Conservation (phyloP, 2,113 vertebrate genomes). For the Cromileptes altivelis region DNA sequence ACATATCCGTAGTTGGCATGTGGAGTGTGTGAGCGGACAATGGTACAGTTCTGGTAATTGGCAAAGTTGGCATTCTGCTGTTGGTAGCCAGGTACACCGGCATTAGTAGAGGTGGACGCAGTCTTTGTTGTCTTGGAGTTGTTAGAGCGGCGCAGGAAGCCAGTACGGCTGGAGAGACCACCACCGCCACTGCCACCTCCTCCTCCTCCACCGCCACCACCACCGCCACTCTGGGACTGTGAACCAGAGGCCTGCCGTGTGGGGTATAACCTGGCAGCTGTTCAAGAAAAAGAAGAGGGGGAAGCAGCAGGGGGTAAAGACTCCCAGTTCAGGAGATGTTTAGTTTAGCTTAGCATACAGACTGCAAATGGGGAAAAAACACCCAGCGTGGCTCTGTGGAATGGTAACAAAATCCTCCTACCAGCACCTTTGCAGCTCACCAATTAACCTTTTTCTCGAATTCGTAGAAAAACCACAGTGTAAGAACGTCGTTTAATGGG, state of each 20-base stretch:
- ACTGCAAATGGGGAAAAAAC: no score
- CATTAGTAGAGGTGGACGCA: slow-evolving; percentile 73
- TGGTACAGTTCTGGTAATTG: slow-evolving; percentile 93
- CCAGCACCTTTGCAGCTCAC: no score
- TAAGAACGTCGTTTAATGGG: no score
- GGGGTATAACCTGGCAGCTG: slow-evolving; percentile 78
- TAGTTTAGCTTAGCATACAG: no score
- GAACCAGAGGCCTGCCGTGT: slow-evolving; percentile 65
- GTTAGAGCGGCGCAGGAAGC: slow-evolving; percentile 87
- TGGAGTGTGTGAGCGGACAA: slow-evolving; percentile 87
- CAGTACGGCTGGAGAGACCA: slow-evolving; percentile 80
- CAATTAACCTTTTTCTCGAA: neutral
- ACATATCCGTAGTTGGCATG: slow-evolving; percentile 92
- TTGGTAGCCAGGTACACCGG: slow-evolving; percentile 60
- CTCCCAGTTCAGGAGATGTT: no score
- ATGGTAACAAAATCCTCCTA: no score
- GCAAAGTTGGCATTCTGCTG: slow-evolving; percentile 86
- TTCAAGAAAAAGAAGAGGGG: neutral
- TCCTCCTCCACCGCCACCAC: neutral
- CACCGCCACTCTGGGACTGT: slow-evolving; percentile 53
- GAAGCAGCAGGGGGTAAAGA: neutral
- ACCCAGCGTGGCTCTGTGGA: no score
- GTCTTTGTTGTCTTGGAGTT: slow-evolving; percentile 80
- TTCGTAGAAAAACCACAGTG: neutral
- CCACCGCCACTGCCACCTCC: slow-evolving; percentile 39